These are phyloP conservation scores for Aplocera efformata DNA, from an alignment of 2,888 invertebrate genomes.

Conservation along the genomic window DNA sequence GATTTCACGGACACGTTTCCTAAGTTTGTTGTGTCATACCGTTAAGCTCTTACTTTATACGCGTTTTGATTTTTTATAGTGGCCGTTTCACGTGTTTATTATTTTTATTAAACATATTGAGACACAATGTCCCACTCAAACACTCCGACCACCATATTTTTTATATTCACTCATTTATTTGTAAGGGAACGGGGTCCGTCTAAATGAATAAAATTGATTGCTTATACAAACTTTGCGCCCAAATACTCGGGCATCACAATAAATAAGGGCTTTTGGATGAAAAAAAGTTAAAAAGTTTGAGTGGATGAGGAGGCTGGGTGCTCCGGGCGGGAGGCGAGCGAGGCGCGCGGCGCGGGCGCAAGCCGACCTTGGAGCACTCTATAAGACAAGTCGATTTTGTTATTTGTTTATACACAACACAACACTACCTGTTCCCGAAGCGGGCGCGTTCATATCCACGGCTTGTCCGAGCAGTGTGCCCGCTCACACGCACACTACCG, in stretches of 20 bases:
- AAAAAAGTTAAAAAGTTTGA: constrained; percentile 59
- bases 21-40: constrained; percentile 43
- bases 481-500: constrained; percentile 2
- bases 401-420: constrained; percentile 80
- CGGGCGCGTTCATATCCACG: constrained; percentile 25
- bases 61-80: constrained; percentile 19
- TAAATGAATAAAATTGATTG: constrained; percentile 81
- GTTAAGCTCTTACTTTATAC: constrained; percentile 24
- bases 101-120: constrained; percentile 16
- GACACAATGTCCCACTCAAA: constrained; percentile 7
- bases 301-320: constrained; percentile 50
- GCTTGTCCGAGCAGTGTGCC: constrained; percentile 36
- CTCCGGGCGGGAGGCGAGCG: constrained; percentile 28
- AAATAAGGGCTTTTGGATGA: constrained; percentile 72
- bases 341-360: constrained; percentile 41
- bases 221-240: constrained; percentile 79
- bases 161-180: constrained; percentile 68
- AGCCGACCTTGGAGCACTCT: constrained; percentile 70
- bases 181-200: constrained; percentile 68
- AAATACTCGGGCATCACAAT: constrained; percentile 77
- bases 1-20: constrained; percentile 61
- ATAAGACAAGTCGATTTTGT: constrained; percentile 79
- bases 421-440: constrained; percentile 71
- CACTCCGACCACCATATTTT: constrained; percentile 12
- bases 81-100: constrained; percentile 20